Evolutionary conservation across 2,797 vertebrate genomes (phyloP), one percentile per base, ranked within the genome.

Genomic region (Staurois parvus): DNA sequence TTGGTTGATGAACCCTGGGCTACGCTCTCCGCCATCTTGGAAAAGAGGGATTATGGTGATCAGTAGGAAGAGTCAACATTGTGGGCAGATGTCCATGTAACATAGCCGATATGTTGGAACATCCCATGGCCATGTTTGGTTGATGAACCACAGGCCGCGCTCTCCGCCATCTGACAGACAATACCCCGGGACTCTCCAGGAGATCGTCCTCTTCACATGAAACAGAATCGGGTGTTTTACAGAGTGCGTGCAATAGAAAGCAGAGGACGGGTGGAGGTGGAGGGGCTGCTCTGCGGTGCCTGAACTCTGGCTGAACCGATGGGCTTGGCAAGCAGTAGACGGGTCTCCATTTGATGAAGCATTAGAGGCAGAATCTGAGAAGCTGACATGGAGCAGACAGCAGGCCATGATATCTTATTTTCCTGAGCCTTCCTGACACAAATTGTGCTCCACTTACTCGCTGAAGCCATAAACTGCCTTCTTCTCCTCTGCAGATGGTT

Each of bases 371-470:
- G 91, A 96, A 96, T 97, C 95, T 90, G 95, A 96, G 93, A 95
- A 95, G 92, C 92, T 97, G 96, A 98, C 97, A 96, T 96, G 95
- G 94, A 96, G 95, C 96, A 95, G 96, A 97, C 96, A 96, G 96
- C 95, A 96, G 95, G 96, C 96, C 96, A 93, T 99, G 97, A 99
- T 98, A 98, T 99, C 98, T 99, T 97, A 98, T 97, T 99, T 97
- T 98, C 93, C 94, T 95, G 95, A 96, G 95, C 95, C 88, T 91
- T 92, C 91, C 96, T 97, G 97, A 98, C 97, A 98, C 96, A 96
- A 96, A 97, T 96, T 96, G 96, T 94, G 94, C 95, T 94, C 93
- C 92, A 92, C 94, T 97, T 37, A 37, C 37, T 10, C 37, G 37
- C 37, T 9, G 96, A 95, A 95, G 96, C 93, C 92, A 92, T 88